phyloP scores from a whole-genome alignment of 1,140 invertebrate genomes.

The Wiebesia pumilae region DNA sequence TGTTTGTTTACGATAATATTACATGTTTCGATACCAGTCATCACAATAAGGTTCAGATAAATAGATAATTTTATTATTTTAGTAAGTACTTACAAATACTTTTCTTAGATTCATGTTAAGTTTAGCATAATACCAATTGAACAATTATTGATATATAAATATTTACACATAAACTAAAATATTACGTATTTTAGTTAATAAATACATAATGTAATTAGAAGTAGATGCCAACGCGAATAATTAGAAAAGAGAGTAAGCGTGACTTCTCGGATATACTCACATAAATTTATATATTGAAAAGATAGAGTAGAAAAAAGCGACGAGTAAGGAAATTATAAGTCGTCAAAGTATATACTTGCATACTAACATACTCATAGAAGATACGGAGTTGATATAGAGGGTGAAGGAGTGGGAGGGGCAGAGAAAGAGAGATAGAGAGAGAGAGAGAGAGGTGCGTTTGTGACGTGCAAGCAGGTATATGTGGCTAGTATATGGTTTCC shows the following conservation, averaged over 20 bases:
- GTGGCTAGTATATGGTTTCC: slow-evolving; percentile 62
- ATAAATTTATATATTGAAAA: neutral
- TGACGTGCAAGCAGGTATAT: slow-evolving; percentile 22
- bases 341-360: neutral
- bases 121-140: no score
- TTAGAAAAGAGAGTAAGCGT: neutral
- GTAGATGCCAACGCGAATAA: no score
- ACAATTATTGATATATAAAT: no score
- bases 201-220: no score
- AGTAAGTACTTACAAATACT: no score
- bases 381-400: neutral
- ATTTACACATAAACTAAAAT: no score
- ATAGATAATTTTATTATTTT: no score
- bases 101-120: no score
- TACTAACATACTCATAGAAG: neutral
- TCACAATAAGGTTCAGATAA: no score
- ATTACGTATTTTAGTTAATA: no score
- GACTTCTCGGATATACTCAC: neutral
- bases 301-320: neutral
- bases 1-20: no score
- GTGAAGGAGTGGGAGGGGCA: slow-evolving; percentile 7
- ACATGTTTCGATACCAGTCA: no score
- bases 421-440: slow-evolving; percentile 18
- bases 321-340: slow-evolving; percentile 30
- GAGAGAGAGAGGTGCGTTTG: neutral